These are phyloP conservation scores for Gibbula magus DNA, from an alignment of 2,888 invertebrate genomes.

Conservation along the genomic window DNA sequence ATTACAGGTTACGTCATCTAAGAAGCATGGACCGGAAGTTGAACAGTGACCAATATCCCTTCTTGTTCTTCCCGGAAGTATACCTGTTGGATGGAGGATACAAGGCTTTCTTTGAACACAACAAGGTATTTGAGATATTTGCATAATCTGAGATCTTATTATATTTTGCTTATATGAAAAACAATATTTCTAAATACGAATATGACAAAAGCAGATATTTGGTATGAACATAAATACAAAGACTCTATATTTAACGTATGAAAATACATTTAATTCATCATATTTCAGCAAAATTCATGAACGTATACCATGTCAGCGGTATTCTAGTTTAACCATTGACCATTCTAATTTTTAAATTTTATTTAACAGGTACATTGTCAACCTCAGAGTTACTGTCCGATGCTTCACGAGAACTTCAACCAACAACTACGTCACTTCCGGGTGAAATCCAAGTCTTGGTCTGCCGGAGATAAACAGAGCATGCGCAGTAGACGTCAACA, in stretches of 20 bases:
- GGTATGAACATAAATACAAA: too few relatives aligned
- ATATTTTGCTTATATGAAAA: too few relatives aligned
- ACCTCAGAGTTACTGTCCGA: background rate
- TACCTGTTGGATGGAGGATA: conserved; percentile 94
- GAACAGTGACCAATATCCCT: conserved; percentile 88
- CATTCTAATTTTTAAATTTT: too few relatives aligned
- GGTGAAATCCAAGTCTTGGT: conserved; percentile 12
- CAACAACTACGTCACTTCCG: conserved; percentile 27
- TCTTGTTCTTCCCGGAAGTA: conserved; percentile 90
- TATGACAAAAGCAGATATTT: too few relatives aligned
- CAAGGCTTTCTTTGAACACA: conserved; percentile 85
- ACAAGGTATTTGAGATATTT: conserved; percentile 64
- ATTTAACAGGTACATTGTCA: conserved; percentile 3
- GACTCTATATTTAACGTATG: too few relatives aligned
- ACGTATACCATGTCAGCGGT: too few relatives aligned
- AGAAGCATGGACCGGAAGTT: conserved; percentile 87
- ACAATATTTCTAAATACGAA: too few relatives aligned
- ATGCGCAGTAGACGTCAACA: background rate
- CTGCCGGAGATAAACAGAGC: conserved; percentile 17
- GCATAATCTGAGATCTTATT: too few relatives aligned
- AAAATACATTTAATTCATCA: too few relatives aligned
- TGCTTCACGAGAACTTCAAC: background rate
- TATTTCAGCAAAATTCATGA: too few relatives aligned
- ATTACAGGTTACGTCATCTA: conserved; percentile 84
- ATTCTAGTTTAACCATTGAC: too few relatives aligned